A percentile compares a stretch with the other conserved stretches of the same genome.
Evolutionary conservation across 2,113 vertebrate genomes (phyloP).

Genomic region (Sceloporus undulatus): DNA sequence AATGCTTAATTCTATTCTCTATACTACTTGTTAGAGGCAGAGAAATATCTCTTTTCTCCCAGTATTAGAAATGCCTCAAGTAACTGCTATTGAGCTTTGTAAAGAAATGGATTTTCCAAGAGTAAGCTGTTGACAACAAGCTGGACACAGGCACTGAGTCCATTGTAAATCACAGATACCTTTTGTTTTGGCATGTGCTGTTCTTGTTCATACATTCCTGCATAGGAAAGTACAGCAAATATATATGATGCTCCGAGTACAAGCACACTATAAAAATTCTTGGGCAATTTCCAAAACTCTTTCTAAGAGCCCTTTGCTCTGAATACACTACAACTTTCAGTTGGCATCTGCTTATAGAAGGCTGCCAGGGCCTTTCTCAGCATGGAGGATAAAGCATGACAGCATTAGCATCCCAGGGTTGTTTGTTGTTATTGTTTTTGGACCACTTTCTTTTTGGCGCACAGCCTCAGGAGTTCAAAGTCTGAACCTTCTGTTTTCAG

Average conservation of each 20-base stretch:
- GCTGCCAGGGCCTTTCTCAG: neutral
- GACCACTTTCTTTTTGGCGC: conserved; percentile 19
- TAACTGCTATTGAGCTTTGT: no score
- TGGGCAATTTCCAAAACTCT: neutral
- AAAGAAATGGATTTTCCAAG: neutral
- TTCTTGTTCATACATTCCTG: neutral
- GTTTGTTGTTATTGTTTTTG: neutral
- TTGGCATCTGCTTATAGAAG: conserved; percentile 31
- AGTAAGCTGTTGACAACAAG: neutral
- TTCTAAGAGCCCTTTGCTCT: conserved; percentile 8
- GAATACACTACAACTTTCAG: neutral
- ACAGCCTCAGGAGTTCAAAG: conserved; percentile 38
- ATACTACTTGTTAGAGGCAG: no score
- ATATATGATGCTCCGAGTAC: neutral
- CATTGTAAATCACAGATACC: neutral
- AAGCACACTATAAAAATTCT: neutral
- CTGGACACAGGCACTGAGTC: neutral
- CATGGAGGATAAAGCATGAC: neutral
- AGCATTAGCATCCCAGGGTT: neutral
- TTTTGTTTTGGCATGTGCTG: neutral
- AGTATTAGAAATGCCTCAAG: neutral
- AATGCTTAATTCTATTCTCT: no score
- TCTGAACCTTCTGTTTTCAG: conserved; percentile 27
- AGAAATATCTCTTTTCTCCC: neutral
- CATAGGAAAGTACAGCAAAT: neutral